Evolutionary conservation across 1,140 invertebrate species (phyloP).

Genomic region (Sitodiplosis mosellana): DNA sequence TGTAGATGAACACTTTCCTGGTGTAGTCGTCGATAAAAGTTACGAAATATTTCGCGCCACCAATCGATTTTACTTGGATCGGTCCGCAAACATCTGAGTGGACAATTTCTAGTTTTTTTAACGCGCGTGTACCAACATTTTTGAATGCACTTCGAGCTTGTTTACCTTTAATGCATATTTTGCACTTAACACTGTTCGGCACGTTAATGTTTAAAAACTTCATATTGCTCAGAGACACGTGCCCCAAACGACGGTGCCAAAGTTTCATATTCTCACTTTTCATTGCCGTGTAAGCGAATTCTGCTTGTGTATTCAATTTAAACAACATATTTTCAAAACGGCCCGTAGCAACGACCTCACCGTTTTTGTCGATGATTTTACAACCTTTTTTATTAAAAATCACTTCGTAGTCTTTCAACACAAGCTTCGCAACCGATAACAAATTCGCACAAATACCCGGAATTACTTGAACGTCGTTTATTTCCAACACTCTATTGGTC

Average conservation of each 20-base stretch:
- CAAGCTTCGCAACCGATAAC: conserved; percentile 8
- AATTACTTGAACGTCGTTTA: conserved; percentile 4
- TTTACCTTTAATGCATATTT: not conserved
- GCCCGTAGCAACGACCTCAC: not conserved
- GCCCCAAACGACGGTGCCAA: not conserved
- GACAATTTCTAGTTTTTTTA: conserved; percentile 15
- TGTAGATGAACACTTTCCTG: conserved; percentile 17
- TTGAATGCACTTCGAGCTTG: not conserved
- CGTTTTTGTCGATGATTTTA: not conserved
- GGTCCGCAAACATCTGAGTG: conserved; percentile 8
- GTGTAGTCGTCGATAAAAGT: conserved; percentile 15
- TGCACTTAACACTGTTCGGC: not conserved
- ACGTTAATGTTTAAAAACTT: not conserved
- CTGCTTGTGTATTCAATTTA: not conserved
- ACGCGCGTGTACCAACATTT: too few relatives aligned
- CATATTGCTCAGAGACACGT: not conserved
- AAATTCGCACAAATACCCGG: conserved; percentile 8
- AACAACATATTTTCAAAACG: not conserved
- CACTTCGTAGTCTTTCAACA: conserved; percentile 6
- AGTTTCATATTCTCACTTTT: not conserved
- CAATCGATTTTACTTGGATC: conserved; percentile 14
- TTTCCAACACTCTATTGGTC: not conserved
- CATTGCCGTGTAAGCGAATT: not conserved
- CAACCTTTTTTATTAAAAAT: not conserved
- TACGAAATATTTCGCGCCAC: conserved; percentile 15